Conservation (phyloP, 2,888 invertebrate species). For the Tenodera sinensis region DNA sequence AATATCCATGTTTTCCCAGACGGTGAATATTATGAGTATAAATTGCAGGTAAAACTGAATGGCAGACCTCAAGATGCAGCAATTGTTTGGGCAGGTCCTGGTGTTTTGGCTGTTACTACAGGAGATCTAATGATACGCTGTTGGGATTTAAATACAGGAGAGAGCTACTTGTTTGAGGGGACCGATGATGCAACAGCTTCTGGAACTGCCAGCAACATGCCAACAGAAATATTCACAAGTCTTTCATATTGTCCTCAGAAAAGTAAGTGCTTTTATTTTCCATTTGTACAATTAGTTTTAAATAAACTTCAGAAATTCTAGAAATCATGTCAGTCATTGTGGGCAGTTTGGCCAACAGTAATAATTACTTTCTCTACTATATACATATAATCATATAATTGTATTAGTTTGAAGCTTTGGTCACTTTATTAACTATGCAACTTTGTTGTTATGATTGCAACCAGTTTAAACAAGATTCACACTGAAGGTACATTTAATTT, state of each 20-base stretch:
- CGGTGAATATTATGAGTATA: too few species aligned
- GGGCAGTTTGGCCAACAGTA: too few species aligned
- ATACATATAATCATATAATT: too few species aligned
- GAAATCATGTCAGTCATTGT: too few species aligned
- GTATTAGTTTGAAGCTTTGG: too few species aligned
- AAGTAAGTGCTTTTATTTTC: slow-evolving; percentile 39
- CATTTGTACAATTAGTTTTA: background rate
- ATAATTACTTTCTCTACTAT: too few species aligned
- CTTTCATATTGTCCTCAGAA: slow-evolving; percentile 65
- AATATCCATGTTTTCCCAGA: too few species aligned
- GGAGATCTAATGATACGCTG: slow-evolving; percentile 80
- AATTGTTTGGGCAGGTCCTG: slow-evolving; percentile 68
- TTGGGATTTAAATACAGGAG: slow-evolving; percentile 92
- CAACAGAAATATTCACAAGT: slow-evolving; percentile 61
- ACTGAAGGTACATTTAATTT: too few species aligned
- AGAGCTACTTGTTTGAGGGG: slow-evolving; percentile 77
- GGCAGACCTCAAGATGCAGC: slow-evolving; percentile 60
- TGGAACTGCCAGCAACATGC: slow-evolving; percentile 1
- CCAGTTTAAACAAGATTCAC: too few species aligned
- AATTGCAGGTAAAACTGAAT: slow-evolving; percentile 68
- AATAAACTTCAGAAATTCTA: too few species aligned
- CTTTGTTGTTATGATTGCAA: too few species aligned
- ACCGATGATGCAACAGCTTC: background rate
- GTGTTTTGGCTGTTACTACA: slow-evolving; percentile 69
- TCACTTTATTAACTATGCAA: too few species aligned